Percentiles rank a stretch among this genome's conserved stretches.
phyloP scores from a whole-genome alignment of 2,113 vertebrate species.

The Pipa parva region DNA sequence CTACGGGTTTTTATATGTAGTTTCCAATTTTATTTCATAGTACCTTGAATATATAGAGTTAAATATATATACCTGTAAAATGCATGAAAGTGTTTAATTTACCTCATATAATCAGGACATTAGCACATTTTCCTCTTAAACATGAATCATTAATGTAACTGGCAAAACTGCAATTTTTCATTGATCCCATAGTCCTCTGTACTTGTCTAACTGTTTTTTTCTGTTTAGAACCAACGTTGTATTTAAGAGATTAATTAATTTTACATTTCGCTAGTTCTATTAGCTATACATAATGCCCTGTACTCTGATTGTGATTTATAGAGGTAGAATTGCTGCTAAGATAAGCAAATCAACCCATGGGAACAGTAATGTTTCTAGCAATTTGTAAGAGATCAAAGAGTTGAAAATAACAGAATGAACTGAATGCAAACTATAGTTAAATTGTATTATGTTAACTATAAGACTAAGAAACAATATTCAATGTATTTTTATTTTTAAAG shows the following conservation, averaged over 20 bases:
- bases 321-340: conserved; percentile 28
- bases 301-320: conserved; percentile 29
- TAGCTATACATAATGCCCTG: conserved; percentile 16
- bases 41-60: too few species aligned
- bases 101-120: not conserved
- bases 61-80: not conserved
- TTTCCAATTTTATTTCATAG: too few species aligned
- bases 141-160: not conserved
- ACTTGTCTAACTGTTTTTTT: conserved; percentile 12
- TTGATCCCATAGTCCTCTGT: not conserved
- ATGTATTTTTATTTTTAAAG: too few species aligned
- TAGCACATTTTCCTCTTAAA: not conserved
- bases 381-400: conserved; percentile 21
- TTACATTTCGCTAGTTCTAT: conserved; percentile 35
- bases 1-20: too few species aligned
- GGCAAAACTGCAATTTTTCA: conserved; percentile 13
- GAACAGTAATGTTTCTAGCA: conserved; percentile 30
- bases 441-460: too few species aligned
- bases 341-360: conserved; percentile 37
- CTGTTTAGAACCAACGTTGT: conserved; percentile 21
- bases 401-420: conserved; percentile 7
- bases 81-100: not conserved
- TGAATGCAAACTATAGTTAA: too few species aligned
- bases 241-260: conserved; percentile 38
- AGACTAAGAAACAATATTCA: conserved; percentile 1